A percentile compares a stretch with the other conserved stretches of the same genome.
These are phyloP conservation scores for Chymomyza caudatula DNA, from an alignment of 2,888 invertebrate genomes.

Conservation along the genomic window DNA sequence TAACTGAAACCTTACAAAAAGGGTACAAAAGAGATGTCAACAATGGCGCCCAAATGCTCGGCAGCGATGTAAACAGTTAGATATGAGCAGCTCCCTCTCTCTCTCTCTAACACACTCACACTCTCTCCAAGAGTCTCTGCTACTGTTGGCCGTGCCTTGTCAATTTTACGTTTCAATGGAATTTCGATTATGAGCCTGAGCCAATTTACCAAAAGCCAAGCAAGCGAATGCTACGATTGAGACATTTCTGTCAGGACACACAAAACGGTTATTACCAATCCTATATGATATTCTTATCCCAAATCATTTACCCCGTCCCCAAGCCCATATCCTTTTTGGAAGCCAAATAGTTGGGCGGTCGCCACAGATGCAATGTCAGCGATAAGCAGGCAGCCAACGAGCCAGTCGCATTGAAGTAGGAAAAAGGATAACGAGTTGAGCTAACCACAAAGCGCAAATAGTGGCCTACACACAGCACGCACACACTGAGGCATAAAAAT, in stretches of 20 bases:
- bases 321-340: not conserved
- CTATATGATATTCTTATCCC: slow-evolving; percentile 46
- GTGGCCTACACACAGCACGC: slow-evolving; percentile 15
- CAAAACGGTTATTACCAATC: slow-evolving; percentile 59
- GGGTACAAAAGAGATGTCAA: slow-evolving; percentile 46
- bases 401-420: not conserved
- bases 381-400: slow-evolving; percentile 43
- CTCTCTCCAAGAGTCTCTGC: not conserved
- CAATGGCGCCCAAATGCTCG: slow-evolving; percentile 51
- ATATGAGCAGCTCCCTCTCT: slow-evolving; percentile 7
- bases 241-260: slow-evolving; percentile 61
- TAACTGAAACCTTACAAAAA: slow-evolving; percentile 33
- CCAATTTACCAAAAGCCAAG: slow-evolving; percentile 62
- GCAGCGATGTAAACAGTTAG: slow-evolving; percentile 45
- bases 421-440: slow-evolving; percentile 60
- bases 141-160: slow-evolving; percentile 25
- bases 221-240: slow-evolving; percentile 50
- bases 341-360: not conserved
- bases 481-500: slow-evolving; percentile 56
- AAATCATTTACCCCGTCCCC: slow-evolving; percentile 28
- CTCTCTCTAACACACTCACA: not conserved
- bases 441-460: slow-evolving; percentile 50
- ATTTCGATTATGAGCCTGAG: slow-evolving; percentile 71
- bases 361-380: slow-evolving; percentile 54
- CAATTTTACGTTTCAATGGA: slow-evolving; percentile 75